These are phyloP conservation scores for Nesospiza acunhae DNA, from an alignment of 2,113 vertebrate species.

Conservation along the genomic window DNA sequence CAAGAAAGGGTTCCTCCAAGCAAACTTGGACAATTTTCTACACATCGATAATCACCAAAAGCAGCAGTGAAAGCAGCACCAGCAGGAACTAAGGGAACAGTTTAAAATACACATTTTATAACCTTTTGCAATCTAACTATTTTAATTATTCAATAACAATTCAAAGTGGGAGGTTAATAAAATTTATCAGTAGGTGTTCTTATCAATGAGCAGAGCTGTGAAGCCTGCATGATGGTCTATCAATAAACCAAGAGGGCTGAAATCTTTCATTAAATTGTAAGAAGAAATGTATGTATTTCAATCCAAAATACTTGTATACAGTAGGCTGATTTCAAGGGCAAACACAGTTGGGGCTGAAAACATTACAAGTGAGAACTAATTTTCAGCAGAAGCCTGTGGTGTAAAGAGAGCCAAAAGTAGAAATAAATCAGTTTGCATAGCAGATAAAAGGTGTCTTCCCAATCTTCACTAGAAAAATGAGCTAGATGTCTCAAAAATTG, in stretches of 20 bases:
- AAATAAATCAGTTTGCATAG: slow-evolving; percentile 17
- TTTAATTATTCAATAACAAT: slow-evolving; percentile 69
- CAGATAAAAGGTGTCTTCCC: not conserved
- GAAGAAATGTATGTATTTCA: slow-evolving; percentile 35
- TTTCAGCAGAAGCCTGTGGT: slow-evolving; percentile 11
- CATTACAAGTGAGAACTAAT: slow-evolving; percentile 49
- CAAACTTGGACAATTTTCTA: not conserved
- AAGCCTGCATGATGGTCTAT: slow-evolving; percentile 17
- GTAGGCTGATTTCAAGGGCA: slow-evolving; percentile 36
- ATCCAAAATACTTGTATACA: slow-evolving; percentile 22
- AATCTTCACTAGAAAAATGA: not conserved
- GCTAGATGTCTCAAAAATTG: not conserved
- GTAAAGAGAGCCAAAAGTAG: slow-evolving; percentile 10
- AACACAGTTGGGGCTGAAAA: slow-evolving; percentile 57
- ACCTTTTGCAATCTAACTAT: slow-evolving; percentile 1
- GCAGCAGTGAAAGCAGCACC: slow-evolving; percentile 18
- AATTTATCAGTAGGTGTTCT: slow-evolving; percentile 59
- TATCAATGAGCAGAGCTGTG: slow-evolving; percentile 51
- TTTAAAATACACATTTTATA: slow-evolving; percentile 22
- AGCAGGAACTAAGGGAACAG: not conserved
- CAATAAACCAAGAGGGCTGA: slow-evolving; percentile 58
- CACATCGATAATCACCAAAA: not conserved
- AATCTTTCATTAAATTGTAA: slow-evolving; percentile 44
- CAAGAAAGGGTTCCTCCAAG: not conserved
- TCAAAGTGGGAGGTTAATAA: slow-evolving; percentile 69